Evolutionary conservation across 2,888 invertebrate genomes (phyloP), one percentile per base, ranked within the genome.

Genomic region (Ecliptopera silaceata): DNA sequence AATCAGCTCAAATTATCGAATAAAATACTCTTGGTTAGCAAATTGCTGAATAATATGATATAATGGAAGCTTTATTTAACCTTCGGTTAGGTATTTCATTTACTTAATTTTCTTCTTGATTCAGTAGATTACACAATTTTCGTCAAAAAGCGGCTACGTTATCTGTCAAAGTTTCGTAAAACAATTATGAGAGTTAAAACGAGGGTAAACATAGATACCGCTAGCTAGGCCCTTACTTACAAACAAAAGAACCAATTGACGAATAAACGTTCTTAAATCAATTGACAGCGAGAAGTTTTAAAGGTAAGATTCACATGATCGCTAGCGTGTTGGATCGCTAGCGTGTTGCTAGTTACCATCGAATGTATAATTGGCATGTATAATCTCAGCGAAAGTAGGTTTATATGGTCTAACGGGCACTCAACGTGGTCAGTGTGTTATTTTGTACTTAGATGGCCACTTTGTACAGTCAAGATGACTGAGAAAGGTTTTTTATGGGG

Each of bases 371-470:
- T 53, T 46, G 29, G 29, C 38, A n/a, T 29, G 54, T 34, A 15
- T 36, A 45, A 41, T 48, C 36, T 8, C 0, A 43, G 54, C 43
- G 54, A 55, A 55, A 55, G 54, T 55, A 48, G 54, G 54, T 55
- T 48, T 48, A 11, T 38, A 42, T 43, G 47, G 43, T 48, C 18
- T 55, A 55, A 55, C 54, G 54, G 54, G 36, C n/a, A 12, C 15
- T 36, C 26, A 3, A 31, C 8, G 20, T 38, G 38, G 31, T 39
- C 38, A 49, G 39, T 39, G 8, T 31, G 20, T 41, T 44, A 29
- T 31, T 29, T 15, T 17, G 12, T 17, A 13, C 4, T 12, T 15
- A 29, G 6, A 12, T 26, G 29, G 13, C n/a, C 11, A 20, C 41
- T 41, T 17, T 15, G 15, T 17, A 17, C 12, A 4, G 10, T 3